Evolutionary conservation across 2,113 vertebrate genomes (phyloP).

Genomic region (Centrocercus urophasianus): DNA sequence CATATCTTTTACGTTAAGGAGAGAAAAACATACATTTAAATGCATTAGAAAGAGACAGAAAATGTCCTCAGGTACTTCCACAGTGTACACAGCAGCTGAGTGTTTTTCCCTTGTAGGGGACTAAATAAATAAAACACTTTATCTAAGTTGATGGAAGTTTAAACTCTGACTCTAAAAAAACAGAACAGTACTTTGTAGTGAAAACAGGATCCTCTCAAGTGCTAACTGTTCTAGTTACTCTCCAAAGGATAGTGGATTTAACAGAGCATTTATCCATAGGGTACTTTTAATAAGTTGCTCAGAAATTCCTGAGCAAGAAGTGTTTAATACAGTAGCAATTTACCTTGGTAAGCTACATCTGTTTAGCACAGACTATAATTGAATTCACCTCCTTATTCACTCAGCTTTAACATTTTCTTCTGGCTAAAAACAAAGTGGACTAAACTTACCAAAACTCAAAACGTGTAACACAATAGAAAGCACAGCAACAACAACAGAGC

Average conservation of each 20-base stretch:
- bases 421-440: constrained; percentile 37
- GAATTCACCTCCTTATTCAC: constrained; percentile 61
- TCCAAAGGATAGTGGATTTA: constrained; percentile 32
- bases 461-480: neutral
- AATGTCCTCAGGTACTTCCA: neutral
- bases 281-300: constrained; percentile 39
- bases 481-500: too few relatives aligned
- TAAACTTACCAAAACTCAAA: constrained; percentile 27
- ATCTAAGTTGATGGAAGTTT: neutral
- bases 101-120: neutral
- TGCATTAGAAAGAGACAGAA: neutral
- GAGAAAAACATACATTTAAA: neutral
- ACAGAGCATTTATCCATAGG: constrained; percentile 28
- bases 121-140: neutral
- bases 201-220: constrained; percentile 5
- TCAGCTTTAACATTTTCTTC: constrained; percentile 21
- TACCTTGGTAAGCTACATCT: constrained; percentile 45
- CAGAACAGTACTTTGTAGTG: neutral
- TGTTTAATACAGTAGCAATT: constrained; percentile 52
- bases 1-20: neutral
- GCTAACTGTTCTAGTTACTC: neutral
- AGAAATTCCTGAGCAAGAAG: constrained; percentile 20
- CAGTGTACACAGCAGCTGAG: neutral
- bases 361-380: constrained; percentile 22
- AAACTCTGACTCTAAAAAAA: neutral